Evolutionary conservation across 2,888 invertebrate species (phyloP).

Genomic region (Ochlodes sylvanus): DNA sequence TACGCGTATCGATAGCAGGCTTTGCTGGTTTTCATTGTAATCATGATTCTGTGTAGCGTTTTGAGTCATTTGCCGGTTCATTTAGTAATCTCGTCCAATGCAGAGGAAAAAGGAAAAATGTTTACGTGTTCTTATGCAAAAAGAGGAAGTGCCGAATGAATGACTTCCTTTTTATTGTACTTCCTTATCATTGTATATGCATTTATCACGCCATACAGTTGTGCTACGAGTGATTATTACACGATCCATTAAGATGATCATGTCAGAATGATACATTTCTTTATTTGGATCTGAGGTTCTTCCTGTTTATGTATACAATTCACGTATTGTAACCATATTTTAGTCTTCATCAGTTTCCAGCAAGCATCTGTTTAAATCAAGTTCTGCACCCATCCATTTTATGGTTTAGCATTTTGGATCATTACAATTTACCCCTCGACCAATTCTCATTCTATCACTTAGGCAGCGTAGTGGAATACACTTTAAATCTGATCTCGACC

Average conservation of each 20-base stretch:
- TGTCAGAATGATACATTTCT: slow-evolving; percentile 4
- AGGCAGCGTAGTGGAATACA: too few relatives aligned
- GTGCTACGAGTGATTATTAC: slow-evolving; percentile 8
- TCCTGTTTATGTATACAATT: not conserved
- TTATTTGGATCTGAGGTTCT: slow-evolving; percentile 5
- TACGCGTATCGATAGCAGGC: not conserved
- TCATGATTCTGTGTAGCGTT: not conserved
- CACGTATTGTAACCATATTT: too few relatives aligned
- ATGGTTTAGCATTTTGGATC: too few relatives aligned
- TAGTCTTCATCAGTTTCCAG: too few relatives aligned
- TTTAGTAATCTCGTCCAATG: slow-evolving; percentile 11
- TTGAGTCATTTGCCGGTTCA: slow-evolving; percentile 5
- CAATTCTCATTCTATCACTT: too few relatives aligned
- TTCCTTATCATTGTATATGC: slow-evolving; percentile 28
- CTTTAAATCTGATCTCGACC: too few relatives aligned
- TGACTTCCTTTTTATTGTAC: slow-evolving; percentile 23
- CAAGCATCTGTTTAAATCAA: too few relatives aligned
- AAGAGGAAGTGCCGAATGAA: slow-evolving; percentile 34
- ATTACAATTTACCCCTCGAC: too few relatives aligned
- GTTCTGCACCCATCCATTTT: too few relatives aligned
- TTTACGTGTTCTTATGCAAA: slow-evolving; percentile 27
- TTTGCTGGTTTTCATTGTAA: not conserved
- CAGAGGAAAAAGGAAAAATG: slow-evolving; percentile 21
- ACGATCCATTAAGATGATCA: slow-evolving; percentile 8
- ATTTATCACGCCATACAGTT: slow-evolving; percentile 13